A percentile compares a stretch with the other conserved stretches of the same genome.
These are phyloP conservation scores for Oscarella lobularis DNA, from an alignment of 37 sponge, comb jelly and placozoan species.

Conservation along the genomic window DNA sequence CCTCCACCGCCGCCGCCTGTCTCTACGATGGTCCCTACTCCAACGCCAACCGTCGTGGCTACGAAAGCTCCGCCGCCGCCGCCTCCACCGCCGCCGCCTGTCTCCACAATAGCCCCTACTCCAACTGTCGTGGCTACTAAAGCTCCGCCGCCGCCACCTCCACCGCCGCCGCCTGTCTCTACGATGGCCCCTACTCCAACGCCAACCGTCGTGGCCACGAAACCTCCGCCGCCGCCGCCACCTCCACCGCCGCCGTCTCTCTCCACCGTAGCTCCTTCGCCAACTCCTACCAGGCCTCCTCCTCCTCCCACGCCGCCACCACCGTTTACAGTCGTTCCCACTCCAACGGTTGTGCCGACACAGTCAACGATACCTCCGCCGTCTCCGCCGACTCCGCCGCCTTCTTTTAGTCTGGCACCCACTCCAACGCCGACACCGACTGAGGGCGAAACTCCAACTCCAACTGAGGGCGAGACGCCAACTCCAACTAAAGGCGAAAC, in stretches of 20 bases:
- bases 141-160: not conserved
- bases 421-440: not conserved
- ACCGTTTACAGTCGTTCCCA: not conserved
- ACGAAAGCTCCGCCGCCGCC: not conserved
- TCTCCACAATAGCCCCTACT: not conserved
- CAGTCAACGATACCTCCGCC: not conserved
- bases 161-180: not conserved
- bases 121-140: no score
- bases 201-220: not conserved
- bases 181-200: not conserved
- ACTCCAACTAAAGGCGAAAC: not conserved
- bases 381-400: not conserved
- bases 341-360: not conserved
- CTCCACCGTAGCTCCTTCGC: not conserved
- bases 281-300: not conserved
- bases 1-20: no score
- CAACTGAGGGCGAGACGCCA: not conserved
- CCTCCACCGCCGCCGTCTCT: not conserved
- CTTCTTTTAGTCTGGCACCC: not conserved
- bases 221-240: not conserved
- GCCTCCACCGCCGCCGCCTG: not conserved
- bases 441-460: not conserved
- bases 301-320: not conserved
- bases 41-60: no score
- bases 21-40: no score